These are phyloP conservation scores for Pholis gunnellus DNA, from an alignment of 2,113 vertebrate species.

Conservation along the genomic window DNA sequence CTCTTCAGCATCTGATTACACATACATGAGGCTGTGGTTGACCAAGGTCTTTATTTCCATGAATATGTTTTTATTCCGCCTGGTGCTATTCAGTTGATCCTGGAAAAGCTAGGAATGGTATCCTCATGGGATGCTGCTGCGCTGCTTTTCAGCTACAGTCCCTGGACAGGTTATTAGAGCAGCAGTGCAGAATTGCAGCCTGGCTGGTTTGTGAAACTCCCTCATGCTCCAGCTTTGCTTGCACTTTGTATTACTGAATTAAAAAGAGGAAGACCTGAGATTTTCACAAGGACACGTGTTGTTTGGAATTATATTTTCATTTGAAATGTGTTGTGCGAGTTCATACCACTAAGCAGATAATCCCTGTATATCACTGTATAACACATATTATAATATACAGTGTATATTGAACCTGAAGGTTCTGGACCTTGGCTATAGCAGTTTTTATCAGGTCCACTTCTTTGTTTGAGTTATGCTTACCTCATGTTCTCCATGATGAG, in stretches of 20 bases:
- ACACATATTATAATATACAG: too few species aligned
- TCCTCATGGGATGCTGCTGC: conserved; percentile 13
- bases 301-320: not conserved
- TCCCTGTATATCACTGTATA: too few species aligned
- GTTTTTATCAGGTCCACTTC: too few species aligned
- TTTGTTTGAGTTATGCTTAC: too few species aligned
- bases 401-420: too few species aligned
- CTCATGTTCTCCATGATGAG: too few species aligned
- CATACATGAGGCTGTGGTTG: not conserved
- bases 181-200: conserved; percentile 52
- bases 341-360: too few species aligned
- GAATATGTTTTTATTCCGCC: not conserved
- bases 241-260: not conserved
- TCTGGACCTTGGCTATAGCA: too few species aligned
- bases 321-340: too few species aligned
- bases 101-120: conserved; percentile 16
- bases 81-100: not conserved
- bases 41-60: not conserved
- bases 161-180: conserved; percentile 61
- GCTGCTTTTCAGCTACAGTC: conserved; percentile 37
- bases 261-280: not conserved
- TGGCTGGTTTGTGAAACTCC: conserved; percentile 37
- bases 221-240: conserved; percentile 11
- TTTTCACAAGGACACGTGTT: not conserved
- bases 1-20: not conserved